Evolutionary conservation across 2,888 invertebrate species (phyloP).

Genomic region (Synergus japonicus): DNA sequence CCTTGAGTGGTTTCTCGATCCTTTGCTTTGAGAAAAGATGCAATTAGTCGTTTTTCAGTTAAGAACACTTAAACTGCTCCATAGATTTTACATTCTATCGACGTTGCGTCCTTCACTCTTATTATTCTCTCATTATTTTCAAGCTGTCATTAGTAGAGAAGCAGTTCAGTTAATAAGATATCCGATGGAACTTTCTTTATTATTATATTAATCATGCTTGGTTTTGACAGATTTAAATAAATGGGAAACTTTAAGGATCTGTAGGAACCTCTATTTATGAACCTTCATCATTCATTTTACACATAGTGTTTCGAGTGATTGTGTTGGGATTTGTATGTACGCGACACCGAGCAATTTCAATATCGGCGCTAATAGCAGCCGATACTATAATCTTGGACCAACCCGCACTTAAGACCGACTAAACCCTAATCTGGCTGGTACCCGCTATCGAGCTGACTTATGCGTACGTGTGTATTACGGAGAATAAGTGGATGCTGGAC

Average conservation of each 20-base stretch:
- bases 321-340: background rate
- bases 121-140: background rate
- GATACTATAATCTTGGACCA: slow-evolving; percentile 51
- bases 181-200: background rate
- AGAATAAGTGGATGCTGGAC: slow-evolving; percentile 45
- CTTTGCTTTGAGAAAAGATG: slow-evolving; percentile 17
- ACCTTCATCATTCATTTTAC: background rate
- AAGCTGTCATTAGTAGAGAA: background rate
- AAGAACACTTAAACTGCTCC: background rate
- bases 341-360: slow-evolving; percentile 46
- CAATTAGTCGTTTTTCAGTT: slow-evolving; percentile 26
- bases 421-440: slow-evolving; percentile 53
- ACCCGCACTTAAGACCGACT: slow-evolving; percentile 52
- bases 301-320: background rate
- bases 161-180: background rate
- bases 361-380: slow-evolving; percentile 52
- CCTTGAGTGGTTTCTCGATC: slow-evolving; percentile 22
- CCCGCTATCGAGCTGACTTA: slow-evolving; percentile 43
- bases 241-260: too few relatives aligned
- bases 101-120: background rate
- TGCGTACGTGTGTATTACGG: slow-evolving; percentile 49
- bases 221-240: too few relatives aligned
- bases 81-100: background rate
- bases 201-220: too few relatives aligned
- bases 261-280: too few relatives aligned